Conservation (phyloP, 2,113 vertebrate genomes). For the Petrocephalus microphthalmus region DNA sequence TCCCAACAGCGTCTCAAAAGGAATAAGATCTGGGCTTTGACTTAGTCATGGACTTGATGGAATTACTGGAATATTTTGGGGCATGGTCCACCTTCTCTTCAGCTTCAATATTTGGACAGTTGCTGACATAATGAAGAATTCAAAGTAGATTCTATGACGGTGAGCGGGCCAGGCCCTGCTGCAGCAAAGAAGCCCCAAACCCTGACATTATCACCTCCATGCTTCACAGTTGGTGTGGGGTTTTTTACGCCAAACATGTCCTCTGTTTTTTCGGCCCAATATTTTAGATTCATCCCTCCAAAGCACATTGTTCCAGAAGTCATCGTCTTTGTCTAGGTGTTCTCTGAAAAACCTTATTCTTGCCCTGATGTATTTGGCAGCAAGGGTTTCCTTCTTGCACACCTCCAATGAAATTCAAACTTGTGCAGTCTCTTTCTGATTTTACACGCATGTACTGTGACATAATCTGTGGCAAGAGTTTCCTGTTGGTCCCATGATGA, state of each 20-base stretch:
- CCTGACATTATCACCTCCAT: no score
- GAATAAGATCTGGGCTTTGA: no score
- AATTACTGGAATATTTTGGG: no score
- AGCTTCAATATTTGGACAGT: no score
- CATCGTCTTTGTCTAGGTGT: neutral
- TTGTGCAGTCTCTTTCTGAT: neutral
- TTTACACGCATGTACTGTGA: neutral
- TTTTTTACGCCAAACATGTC: neutral
- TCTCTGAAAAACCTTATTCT: neutral
- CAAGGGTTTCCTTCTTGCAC: neutral
- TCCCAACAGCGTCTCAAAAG: no score
- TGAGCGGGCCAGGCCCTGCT: no score
- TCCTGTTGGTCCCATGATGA: neutral
- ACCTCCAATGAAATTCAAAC: neutral
- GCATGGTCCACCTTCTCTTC: no score
- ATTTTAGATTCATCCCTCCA: neutral
- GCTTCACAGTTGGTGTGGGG: no score
- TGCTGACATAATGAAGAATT: no score
- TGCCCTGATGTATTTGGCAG: neutral
- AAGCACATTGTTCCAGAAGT: neutral
- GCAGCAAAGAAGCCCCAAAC: no score
- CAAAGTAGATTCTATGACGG: no score
- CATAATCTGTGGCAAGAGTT: neutral
- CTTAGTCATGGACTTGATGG: no score
- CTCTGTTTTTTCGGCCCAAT: neutral